Conservation (phyloP, 2,888 invertebrate species). For the Ochropacha duplaris region DNA sequence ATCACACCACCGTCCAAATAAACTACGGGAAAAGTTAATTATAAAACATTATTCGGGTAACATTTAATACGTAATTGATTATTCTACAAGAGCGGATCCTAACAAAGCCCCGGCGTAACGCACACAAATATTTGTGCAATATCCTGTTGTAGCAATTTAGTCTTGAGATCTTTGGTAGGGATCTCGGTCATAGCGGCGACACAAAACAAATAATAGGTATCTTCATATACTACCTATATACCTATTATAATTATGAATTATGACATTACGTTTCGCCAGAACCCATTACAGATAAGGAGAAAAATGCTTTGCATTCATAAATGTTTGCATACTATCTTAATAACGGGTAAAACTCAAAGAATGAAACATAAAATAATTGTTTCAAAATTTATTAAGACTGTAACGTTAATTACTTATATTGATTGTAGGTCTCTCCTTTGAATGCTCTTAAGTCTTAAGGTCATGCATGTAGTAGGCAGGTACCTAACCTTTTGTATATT, state of each 20-base stretch:
- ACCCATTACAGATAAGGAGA: background rate
- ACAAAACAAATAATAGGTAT: slow-evolving; percentile 5
- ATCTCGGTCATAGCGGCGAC: slow-evolving; percentile 7
- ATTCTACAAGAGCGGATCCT: too few relatives aligned
- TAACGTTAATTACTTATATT: background rate
- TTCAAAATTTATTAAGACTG: background rate
- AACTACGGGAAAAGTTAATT: too few relatives aligned
- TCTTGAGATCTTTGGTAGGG: background rate
- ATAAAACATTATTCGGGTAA: too few relatives aligned
- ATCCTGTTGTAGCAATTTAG: background rate
- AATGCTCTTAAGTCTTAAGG: too few relatives aligned
- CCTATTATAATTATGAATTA: slow-evolving; percentile 5
- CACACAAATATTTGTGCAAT: background rate
- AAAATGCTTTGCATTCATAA: background rate
- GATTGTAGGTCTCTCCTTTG: too few relatives aligned
- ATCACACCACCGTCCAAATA: too few relatives aligned
- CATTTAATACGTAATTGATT: too few relatives aligned
- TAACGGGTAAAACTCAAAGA: background rate
- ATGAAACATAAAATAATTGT: background rate
- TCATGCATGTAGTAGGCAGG: too few relatives aligned
- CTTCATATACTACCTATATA: slow-evolving; percentile 3
- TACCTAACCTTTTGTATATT: too few relatives aligned
- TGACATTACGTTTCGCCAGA: background rate
- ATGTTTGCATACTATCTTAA: background rate
- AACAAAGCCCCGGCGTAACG: too few relatives aligned